These are phyloP conservation scores for Galerucella pusilla DNA, from an alignment of 2,888 invertebrate species.

Conservation along the genomic window DNA sequence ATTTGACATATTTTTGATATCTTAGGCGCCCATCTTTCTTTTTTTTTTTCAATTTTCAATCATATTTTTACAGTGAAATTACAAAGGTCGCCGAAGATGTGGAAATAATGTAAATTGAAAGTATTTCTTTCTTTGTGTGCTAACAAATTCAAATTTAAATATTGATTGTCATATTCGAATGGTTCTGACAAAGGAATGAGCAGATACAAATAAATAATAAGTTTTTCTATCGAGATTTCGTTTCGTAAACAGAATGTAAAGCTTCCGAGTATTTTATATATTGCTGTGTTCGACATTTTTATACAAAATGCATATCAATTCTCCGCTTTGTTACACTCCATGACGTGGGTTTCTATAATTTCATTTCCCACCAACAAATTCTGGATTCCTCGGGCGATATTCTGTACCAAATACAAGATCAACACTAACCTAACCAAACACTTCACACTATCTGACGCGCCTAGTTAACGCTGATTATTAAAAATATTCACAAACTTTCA, in stretches of 20 bases:
- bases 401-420: no score
- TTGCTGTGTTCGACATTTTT: neutral
- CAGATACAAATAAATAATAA: neutral
- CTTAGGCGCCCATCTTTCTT: neutral
- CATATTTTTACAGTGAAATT: no score
- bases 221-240: neutral
- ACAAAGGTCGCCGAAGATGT: neutral
- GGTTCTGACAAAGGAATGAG: neutral
- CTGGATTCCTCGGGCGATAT: neutral
- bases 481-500: no score
- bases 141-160: conserved; percentile 10
- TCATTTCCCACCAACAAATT: neutral
- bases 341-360: neutral
- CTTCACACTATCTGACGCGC: no score
- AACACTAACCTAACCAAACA: no score
- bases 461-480: no score
- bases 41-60: no score
- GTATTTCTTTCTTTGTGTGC: conserved; percentile 19
- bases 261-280: neutral
- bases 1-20: neutral
- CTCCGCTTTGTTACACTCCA: neutral
- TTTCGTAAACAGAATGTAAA: neutral
- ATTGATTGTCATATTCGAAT: conserved; percentile 2
- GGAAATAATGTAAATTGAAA: neutral
- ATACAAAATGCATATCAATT: neutral